Evolutionary conservation across 2,888 invertebrate genomes (phyloP).

Genomic region (Rhogogaster chlorosoma): DNA sequence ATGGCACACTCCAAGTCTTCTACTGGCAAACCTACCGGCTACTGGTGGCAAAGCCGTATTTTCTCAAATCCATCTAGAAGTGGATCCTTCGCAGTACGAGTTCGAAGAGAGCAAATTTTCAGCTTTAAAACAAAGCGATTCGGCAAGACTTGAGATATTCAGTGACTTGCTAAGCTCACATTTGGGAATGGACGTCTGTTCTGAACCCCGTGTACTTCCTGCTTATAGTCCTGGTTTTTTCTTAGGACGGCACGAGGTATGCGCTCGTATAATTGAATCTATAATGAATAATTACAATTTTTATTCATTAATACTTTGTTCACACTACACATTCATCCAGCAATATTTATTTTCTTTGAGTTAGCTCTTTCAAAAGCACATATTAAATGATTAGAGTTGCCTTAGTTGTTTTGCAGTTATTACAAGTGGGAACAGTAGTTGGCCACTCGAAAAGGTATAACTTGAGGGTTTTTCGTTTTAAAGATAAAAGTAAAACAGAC

Average conservation of each 20-base stretch:
- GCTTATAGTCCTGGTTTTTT: constrained; percentile 86
- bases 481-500: background rate
- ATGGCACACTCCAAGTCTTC: constrained; percentile 91
- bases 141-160: constrained; percentile 88
- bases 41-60: constrained; percentile 88
- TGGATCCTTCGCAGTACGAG: constrained; percentile 85
- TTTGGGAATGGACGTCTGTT: constrained; percentile 83
- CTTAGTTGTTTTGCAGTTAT: background rate
- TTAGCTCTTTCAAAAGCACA: background rate
- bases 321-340: constrained; percentile 20
- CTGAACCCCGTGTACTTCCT: constrained; percentile 64
- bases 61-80: constrained; percentile 91
- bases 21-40: constrained; percentile 84
- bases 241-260: constrained; percentile 90
- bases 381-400: background rate
- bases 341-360: constrained; percentile 48
- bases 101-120: constrained; percentile 81
- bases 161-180: constrained; percentile 87
- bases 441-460: background rate
- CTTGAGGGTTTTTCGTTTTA: background rate
- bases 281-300: background rate
- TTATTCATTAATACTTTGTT: constrained; percentile 43
- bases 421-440: background rate
- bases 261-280: constrained; percentile 59
- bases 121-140: constrained; percentile 83